Base-by-base conservation (phyloP, 2,113 vertebrate genomes). In the Tinamus guttatus region DNA sequence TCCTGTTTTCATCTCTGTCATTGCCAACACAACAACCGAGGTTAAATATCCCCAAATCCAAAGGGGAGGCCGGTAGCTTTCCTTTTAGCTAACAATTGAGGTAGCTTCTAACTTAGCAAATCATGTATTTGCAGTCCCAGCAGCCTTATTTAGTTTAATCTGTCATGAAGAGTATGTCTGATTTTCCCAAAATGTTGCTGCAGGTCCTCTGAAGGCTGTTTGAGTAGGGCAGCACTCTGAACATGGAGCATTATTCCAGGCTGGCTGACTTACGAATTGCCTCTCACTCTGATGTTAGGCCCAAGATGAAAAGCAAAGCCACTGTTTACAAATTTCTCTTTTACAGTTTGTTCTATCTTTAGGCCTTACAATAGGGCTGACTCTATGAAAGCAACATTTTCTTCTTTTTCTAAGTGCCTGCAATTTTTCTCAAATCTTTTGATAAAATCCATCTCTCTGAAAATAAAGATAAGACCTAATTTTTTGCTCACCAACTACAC, bases 11-110 rank as follows among this genome's bases (percentile, higher is more conserved):
- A 94, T 91, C 85, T 94, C 85, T 97, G 94, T 93, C 94, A 79
- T 87, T 93, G 93, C 95, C 89, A 95, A 81, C 94, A 86, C 84
- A 91, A 95, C 92, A 92, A 81, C 79, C 64, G 47, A 87, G 95
- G 97, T 97, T 95, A 95, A 96, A 94, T 84, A 93, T 90, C 96
- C 91, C 93, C 67, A 38, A 32, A 96, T 89, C 85, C 96, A 47
- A 54, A 76, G 89, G 95, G 89, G 89, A 90, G 90, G 52, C 78
- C 1, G 5, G 79, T 68, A 82, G 94, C 91, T 36, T 15, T 81
- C 91, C 20, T 63, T 95, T 93, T 18, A 90, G 90, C 81, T 12
- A 83, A 47, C 56, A 87, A 76, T 64, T 7, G 7, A 63, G 69
- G 63, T 81, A 73, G 92, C 67, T 43, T 83, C 94, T 56, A 74